Evolutionary conservation across 1,140 invertebrate genomes (phyloP).

Genomic region (Pemphigus obesinymphae): DNA sequence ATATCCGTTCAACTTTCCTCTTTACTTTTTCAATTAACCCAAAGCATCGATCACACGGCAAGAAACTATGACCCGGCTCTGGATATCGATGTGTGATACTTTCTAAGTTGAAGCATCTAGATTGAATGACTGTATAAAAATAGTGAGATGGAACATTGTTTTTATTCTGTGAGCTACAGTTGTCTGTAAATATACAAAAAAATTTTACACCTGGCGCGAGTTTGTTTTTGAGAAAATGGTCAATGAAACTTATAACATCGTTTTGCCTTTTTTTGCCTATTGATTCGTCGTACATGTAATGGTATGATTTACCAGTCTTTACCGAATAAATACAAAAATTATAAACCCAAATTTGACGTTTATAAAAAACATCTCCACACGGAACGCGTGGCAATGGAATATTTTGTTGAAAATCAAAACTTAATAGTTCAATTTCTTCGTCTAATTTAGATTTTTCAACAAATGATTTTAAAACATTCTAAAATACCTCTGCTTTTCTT

Average conservation of each 20-base stretch:
- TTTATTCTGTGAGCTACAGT: constrained; percentile 29
- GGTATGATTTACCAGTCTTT: background rate
- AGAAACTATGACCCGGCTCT: background rate
- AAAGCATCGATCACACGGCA: background rate
- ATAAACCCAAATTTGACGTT: background rate
- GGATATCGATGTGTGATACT: background rate
- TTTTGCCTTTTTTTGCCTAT: constrained; percentile 20
- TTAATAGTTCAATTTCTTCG: background rate
- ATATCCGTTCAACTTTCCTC: background rate
- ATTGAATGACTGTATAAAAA: constrained; percentile 5
- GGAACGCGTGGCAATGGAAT: background rate
- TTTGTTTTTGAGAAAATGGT: constrained; percentile 15
- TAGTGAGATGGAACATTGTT: background rate
- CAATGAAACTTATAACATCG: constrained; percentile 1
- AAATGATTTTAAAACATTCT: background rate
- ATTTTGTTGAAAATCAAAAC: background rate
- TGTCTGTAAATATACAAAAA: constrained; percentile 12
- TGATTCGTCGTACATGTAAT: background rate
- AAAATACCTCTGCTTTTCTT: constrained; percentile 3
- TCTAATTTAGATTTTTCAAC: background rate
- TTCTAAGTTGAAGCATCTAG: background rate
- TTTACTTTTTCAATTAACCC: background rate
- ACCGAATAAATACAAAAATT: constrained; percentile 1
- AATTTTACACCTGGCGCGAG: background rate
- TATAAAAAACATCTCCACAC: background rate